phyloP scores from a whole-genome alignment of 1,140 invertebrate species.

The Bombus affinis region DNA sequence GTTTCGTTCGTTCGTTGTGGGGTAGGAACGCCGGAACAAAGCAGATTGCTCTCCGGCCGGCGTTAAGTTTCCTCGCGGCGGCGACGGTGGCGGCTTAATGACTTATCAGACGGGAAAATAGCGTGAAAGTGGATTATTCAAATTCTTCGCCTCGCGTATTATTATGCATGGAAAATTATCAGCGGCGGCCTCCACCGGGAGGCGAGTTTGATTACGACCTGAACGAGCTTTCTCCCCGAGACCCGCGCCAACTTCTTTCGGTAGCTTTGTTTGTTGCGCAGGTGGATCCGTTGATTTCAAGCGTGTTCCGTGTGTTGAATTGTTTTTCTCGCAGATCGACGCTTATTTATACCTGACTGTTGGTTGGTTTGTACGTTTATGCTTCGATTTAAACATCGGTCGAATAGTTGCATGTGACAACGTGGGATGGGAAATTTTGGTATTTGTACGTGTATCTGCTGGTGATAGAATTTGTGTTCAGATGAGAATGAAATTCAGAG shows the following conservation, averaged over 20 bases:
- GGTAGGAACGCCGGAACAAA: conserved; percentile 14
- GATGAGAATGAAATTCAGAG: too few relatives aligned
- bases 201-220: conserved; percentile 31
- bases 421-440: too few relatives aligned
- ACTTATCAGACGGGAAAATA: conserved; percentile 56
- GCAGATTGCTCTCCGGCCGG: conserved; percentile 31
- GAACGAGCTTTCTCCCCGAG: conserved; percentile 20
- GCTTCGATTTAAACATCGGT: too few relatives aligned
- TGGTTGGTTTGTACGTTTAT: too few relatives aligned
- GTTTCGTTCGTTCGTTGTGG: not conserved
- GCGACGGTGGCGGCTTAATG: conserved; percentile 28
- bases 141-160: conserved; percentile 51
- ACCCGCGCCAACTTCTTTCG: not conserved
- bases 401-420: too few relatives aligned
- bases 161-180: conserved; percentile 56
- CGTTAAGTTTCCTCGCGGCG: conserved; percentile 41
- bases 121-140: conserved; percentile 56
- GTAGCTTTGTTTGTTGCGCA: not conserved
- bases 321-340: too few relatives aligned
- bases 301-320: not conserved
- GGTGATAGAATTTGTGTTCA: too few relatives aligned
- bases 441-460: too few relatives aligned
- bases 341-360: too few relatives aligned
- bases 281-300: not conserved
- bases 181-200: conserved; percentile 8